phyloP scores from a whole-genome alignment of 2,888 invertebrate genomes.

The Phyto melanocephala region DNA sequence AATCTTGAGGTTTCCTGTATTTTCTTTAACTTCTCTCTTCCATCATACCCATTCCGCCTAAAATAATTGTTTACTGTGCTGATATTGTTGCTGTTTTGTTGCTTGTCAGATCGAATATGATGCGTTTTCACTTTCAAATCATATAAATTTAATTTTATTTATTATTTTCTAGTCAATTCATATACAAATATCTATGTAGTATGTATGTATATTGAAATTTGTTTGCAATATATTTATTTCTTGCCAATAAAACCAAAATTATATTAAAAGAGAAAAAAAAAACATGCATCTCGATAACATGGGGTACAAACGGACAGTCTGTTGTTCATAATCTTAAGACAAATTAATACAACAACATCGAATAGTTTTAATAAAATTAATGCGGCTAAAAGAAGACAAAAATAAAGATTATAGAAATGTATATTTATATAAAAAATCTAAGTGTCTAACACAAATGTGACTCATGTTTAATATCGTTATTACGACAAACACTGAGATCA shows the following conservation, averaged over 20 bases:
- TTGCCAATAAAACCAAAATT: conserved; percentile 23
- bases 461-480: conserved; percentile 33
- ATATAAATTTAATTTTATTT: conserved; percentile 53
- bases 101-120: conserved; percentile 61
- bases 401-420: neutral
- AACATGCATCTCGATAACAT: conserved; percentile 52
- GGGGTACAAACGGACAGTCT: neutral
- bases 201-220: neutral
- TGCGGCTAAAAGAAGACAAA: conserved; percentile 23
- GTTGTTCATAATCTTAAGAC: neutral
- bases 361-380: conserved; percentile 16
- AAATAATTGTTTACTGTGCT: neutral
- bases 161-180: too few species aligned
- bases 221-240: conserved; percentile 3
- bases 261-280: conserved; percentile 5
- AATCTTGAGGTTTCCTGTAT: conserved; percentile 59
- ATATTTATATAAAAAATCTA: conserved; percentile 34
- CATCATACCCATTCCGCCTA: neutral
- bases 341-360: neutral
- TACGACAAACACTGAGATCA: neutral
- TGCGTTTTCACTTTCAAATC: conserved; percentile 65
- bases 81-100: conserved; percentile 12
- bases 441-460: conserved; percentile 45
- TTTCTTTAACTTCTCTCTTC: conserved; percentile 8
- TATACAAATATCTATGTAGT: neutral